These are phyloP conservation scores for Oryzias javanicus DNA, from an alignment of 2,113 vertebrate species.

Conservation along the genomic window DNA sequence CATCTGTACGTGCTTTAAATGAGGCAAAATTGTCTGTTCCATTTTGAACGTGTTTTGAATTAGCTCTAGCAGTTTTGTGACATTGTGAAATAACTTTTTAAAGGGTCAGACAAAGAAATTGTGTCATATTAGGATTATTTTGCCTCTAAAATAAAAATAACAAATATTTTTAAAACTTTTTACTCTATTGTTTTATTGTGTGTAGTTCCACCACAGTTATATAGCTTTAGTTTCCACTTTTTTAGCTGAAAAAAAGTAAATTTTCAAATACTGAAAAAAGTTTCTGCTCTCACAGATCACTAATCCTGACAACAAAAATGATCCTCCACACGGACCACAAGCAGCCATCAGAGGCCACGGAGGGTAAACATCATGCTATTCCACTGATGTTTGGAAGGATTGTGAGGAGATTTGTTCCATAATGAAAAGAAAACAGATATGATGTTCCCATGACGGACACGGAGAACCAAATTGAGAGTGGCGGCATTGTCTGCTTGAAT, in stretches of 20 bases:
- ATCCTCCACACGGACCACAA: conserved; percentile 35
- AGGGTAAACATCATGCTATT: conserved; percentile 77
- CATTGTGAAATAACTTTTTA: no score
- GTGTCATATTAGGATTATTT: no score
- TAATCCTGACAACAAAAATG: conserved; percentile 30
- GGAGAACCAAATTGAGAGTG: conserved; percentile 66
- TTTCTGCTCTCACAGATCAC: conserved; percentile 50
- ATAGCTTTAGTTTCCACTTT: not conserved
- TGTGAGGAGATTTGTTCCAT: conserved; percentile 67
- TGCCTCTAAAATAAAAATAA: no score
- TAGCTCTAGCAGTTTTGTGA: no score
- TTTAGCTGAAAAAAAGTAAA: conserved; percentile 14
- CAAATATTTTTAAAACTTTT: not conserved
- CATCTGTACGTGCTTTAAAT: conserved; percentile 83
- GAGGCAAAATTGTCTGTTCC: conserved; percentile 37
- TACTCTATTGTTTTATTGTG: not conserved
- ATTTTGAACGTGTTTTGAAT: not conserved
- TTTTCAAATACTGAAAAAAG: conserved; percentile 35
- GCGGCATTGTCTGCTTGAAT: conserved; percentile 55
- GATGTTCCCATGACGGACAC: conserved; percentile 79
- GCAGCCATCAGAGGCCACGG: conserved; percentile 62
- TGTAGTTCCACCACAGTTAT: not conserved
- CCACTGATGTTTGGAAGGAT: conserved; percentile 75
- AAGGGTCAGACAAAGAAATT: no score
- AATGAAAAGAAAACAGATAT: conserved; percentile 82